phyloP scores from a whole-genome alignment of 2,888 invertebrate genomes.

The Adelognathus sp. region DNA sequence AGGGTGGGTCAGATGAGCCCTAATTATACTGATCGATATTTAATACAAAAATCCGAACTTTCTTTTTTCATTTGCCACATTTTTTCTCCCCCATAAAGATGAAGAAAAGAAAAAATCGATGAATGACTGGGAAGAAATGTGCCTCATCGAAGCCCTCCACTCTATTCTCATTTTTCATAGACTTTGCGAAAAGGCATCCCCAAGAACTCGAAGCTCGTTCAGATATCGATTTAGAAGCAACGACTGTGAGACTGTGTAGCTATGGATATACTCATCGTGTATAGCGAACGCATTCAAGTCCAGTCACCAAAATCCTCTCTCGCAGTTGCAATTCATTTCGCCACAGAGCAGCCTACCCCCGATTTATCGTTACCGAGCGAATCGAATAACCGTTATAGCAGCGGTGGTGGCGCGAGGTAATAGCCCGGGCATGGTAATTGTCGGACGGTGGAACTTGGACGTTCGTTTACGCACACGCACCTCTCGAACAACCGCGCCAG shows the following conservation, averaged over 20 bases:
- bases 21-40: no score
- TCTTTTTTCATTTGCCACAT: no score
- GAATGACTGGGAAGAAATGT: no score
- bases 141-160: no score
- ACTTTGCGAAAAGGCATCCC: no score
- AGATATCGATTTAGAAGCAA: not conserved
- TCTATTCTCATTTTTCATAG: no score
- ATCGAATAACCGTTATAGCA: slow-evolving; percentile 55
- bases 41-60: no score
- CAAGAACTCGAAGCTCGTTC: not conserved
- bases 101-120: no score
- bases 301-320: slow-evolving; percentile 30
- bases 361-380: slow-evolving; percentile 59
- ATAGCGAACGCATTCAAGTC: not conserved
- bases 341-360: slow-evolving; percentile 39
- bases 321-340: slow-evolving; percentile 46
- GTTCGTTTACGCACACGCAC: slow-evolving; percentile 50
- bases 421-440: slow-evolving; percentile 54
- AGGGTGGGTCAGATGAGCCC: no score
- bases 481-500: not conserved
- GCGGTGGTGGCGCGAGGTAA: slow-evolving; percentile 47
- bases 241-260: not conserved
- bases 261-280: not conserved
- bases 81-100: no score
- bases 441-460: slow-evolving; percentile 55